phyloP scores from a whole-genome alignment of 2,797 vertebrate species.

The Morelia viridis region DNA sequence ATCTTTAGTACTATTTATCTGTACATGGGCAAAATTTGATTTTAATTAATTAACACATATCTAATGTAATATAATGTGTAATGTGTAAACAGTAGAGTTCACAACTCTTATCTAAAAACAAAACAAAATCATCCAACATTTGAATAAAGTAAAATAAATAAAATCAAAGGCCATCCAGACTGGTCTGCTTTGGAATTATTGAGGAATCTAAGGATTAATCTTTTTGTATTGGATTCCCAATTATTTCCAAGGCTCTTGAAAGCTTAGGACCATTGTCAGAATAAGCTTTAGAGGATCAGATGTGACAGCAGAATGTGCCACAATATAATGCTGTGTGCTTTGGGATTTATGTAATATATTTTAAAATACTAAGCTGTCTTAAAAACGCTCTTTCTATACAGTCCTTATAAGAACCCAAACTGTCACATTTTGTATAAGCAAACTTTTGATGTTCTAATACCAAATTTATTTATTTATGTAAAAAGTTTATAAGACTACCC shows the following conservation, averaged over 20 bases:
- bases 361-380: background rate
- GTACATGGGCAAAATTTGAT: no score
- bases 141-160: no score
- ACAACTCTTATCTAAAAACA: background rate
- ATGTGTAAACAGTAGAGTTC: no score
- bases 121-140: background rate
- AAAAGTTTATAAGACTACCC: background rate
- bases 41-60: no score
- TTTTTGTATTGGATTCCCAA: background rate
- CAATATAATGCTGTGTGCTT: background rate
- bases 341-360: background rate
- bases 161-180: no score
- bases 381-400: conserved; percentile 12
- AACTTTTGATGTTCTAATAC: background rate
- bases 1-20: no score
- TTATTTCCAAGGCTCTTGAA: background rate
- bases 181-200: background rate
- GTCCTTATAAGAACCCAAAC: conserved; percentile 22
- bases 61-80: no score
- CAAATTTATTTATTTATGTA: background rate
- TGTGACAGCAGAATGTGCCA: background rate
- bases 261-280: background rate
- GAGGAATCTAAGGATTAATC: background rate
- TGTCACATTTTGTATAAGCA: background rate
- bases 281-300: background rate